A percentile compares a stretch with the other conserved stretches of the same genome.
These are phyloP conservation scores for Eulithis prunata DNA, from an alignment of 2,888 invertebrate species.

Conservation along the genomic window DNA sequence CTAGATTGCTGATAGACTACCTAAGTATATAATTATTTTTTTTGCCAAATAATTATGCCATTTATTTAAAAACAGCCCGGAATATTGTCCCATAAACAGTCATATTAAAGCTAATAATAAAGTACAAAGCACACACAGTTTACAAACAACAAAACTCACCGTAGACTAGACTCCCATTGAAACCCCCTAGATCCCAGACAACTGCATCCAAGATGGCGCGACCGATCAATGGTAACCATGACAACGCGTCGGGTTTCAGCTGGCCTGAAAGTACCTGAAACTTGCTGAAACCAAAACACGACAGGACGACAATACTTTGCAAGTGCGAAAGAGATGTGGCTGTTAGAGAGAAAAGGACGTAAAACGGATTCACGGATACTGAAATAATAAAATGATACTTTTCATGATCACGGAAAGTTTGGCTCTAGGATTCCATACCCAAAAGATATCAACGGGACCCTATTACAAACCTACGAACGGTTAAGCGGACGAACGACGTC, in stretches of 20 bases:
- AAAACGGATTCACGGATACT: constrained; percentile 1
- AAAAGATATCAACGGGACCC: too few species aligned
- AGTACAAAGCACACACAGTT: background rate
- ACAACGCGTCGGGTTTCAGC: constrained; percentile 73
- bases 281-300: constrained; percentile 35
- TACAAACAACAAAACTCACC: constrained; percentile 16
- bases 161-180: constrained; percentile 32
- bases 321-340: constrained; percentile 34
- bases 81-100: too few species aligned
- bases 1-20: too few species aligned
- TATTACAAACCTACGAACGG: too few species aligned
- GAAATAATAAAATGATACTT: background rate
- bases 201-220: constrained; percentile 77
- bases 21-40: too few species aligned
- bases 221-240: constrained; percentile 79
- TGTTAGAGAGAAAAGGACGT: constrained; percentile 20
- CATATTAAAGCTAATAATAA: background rate
- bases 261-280: constrained; percentile 39
- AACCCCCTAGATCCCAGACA: constrained; percentile 65
- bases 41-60: too few species aligned
- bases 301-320: constrained; percentile 22
- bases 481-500: too few species aligned
- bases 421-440: background rate
- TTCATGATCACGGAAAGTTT: constrained; percentile 10
- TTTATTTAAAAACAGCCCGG: background rate